phyloP scores from a whole-genome alignment of 2,113 vertebrate genomes.

The Rhinogobius similis region DNA sequence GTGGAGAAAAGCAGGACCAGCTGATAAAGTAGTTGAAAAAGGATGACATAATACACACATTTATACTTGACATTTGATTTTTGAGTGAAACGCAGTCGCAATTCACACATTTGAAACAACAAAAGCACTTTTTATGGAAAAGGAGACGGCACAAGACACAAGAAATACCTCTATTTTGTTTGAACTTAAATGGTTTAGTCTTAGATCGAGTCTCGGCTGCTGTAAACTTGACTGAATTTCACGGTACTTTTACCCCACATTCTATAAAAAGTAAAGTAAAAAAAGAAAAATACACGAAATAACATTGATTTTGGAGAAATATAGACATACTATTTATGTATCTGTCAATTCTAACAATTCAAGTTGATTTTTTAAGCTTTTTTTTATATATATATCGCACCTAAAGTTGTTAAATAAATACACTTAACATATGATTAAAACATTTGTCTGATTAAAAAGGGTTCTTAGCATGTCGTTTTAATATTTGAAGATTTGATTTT shows the following conservation, averaged over 20 bases:
- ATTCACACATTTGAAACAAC: not conserved
- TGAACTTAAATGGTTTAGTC: not conserved
- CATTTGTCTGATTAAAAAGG: not conserved
- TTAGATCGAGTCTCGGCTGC: conserved; percentile 15
- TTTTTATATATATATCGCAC: too few species aligned
- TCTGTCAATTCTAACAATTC: not conserved
- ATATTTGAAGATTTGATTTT: not conserved
- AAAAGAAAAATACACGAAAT: conserved; percentile 6
- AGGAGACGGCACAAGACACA: not conserved
- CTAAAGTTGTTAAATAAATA: not conserved
- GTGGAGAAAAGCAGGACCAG: too few species aligned
- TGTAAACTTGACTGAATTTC: conserved; percentile 1
- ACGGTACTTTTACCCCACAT: not conserved
- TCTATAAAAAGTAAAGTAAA: not conserved
- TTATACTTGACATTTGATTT: not conserved
- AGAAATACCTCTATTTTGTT: conserved; percentile 14
- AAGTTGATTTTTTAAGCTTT: too few species aligned
- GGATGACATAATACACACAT: not conserved
- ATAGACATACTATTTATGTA: not conserved
- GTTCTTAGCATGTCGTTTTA: not conserved
- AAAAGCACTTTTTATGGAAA: conserved; percentile 5
- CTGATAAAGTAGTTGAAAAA: too few species aligned
- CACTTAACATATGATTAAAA: not conserved
- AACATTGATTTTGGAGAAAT: too few species aligned
- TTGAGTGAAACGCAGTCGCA: not conserved